A percentile compares a stretch with the other conserved stretches of the same genome.
phyloP scores from a whole-genome alignment of 2,888 invertebrate species.

The Metalampra italica region DNA sequence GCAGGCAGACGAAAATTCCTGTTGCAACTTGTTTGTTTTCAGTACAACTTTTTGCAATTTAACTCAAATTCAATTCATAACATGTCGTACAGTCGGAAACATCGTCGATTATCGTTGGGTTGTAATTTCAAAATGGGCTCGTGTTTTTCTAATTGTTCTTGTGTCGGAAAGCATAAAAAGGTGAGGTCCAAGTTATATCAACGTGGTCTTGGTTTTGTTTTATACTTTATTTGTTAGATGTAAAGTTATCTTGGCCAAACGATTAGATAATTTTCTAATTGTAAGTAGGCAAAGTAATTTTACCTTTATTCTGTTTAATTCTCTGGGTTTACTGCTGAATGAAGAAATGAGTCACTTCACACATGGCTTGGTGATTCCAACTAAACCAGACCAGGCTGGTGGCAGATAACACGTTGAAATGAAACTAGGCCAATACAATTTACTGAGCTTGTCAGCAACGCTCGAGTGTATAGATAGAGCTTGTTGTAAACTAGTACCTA shows the following conservation, averaged over 20 bases:
- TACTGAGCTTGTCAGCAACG: conserved; percentile 34
- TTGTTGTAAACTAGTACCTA: conserved; percentile 11
- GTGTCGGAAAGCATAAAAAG: conserved; percentile 30
- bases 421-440: conserved; percentile 62
- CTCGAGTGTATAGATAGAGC: conserved; percentile 23
- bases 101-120: conserved; percentile 25
- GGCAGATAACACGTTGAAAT: conserved; percentile 50
- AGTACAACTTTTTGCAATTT: conserved; percentile 2
- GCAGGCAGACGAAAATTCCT: conserved; percentile 20
- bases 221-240: background rate
- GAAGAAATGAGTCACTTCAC: conserved; percentile 9
- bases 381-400: conserved; percentile 14
- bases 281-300: no score
- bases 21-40: conserved; percentile 36
- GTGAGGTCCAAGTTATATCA: conserved; percentile 29
- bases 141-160: conserved; percentile 52
- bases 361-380: conserved; percentile 18
- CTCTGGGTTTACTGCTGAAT: background rate
- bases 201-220: background rate
- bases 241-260: no score
- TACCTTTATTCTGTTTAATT: no score
- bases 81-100: conserved; percentile 35
- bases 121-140: conserved; percentile 48
- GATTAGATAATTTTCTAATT: no score
- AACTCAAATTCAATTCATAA: conserved; percentile 12